These are phyloP conservation scores for Drosophila novamexicana DNA, from an alignment of 1,140 invertebrate species.

Conservation along the genomic window DNA sequence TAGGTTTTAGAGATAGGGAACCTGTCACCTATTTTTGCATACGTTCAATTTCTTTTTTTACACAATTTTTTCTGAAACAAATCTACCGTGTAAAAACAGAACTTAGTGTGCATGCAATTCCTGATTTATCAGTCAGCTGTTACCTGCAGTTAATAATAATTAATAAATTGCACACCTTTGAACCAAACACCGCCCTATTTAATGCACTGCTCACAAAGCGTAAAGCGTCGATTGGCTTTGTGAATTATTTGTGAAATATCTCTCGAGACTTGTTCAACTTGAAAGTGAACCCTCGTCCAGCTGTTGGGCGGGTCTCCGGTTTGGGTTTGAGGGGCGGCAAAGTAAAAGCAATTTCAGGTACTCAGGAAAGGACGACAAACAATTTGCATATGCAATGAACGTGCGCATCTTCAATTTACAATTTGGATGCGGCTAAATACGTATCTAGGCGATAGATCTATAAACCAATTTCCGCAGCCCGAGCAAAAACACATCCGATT, in stretches of 20 bases:
- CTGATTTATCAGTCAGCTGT: too few relatives aligned
- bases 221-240: not conserved
- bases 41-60: too few relatives aligned
- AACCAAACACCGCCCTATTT: not conserved
- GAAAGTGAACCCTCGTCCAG: slow-evolving; percentile 14
- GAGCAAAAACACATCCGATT: slow-evolving; percentile 51
- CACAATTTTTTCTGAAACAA: too few relatives aligned
- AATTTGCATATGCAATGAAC: slow-evolving; percentile 73
- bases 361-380: slow-evolving; percentile 42
- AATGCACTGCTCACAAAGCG: too few relatives aligned
- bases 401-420: slow-evolving; percentile 73
- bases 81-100: too few relatives aligned
- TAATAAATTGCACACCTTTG: too few relatives aligned
- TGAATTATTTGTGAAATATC: not conserved
- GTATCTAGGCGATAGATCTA: slow-evolving; percentile 65
- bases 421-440: slow-evolving; percentile 63
- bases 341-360: slow-evolving; percentile 69
- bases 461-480: slow-evolving; percentile 70
- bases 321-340: slow-evolving; percentile 19
- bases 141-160: not conserved
- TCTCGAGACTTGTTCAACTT: not conserved
- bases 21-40: too few relatives aligned
- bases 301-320: not conserved
- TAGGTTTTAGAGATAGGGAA: too few relatives aligned
- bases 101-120: too few relatives aligned